phyloP scores from a whole-genome alignment of 2,888 invertebrate genomes.

The Sceliomorpha sp. region DNA sequence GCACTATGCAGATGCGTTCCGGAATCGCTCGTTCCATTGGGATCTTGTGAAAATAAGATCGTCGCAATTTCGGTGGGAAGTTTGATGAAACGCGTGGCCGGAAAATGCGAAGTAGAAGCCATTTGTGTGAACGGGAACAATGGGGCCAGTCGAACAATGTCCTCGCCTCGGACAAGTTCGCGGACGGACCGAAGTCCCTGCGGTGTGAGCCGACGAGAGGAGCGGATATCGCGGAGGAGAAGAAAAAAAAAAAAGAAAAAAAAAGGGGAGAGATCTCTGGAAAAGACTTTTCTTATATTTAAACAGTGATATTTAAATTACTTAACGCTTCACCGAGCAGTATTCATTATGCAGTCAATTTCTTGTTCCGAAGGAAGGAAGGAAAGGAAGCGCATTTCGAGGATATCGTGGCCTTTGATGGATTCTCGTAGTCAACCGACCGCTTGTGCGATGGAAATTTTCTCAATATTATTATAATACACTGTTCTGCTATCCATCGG shows the following conservation, averaged over 20 bases:
- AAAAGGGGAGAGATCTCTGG: conserved; percentile 31
- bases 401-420: conserved; percentile 46
- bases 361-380: conserved; percentile 42
- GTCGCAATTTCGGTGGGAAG: no score
- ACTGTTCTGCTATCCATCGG: conserved; percentile 23
- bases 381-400: conserved; percentile 31
- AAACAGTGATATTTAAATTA: conserved; percentile 57
- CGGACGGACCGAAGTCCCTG: not conserved
- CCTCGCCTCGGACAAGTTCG: conserved; percentile 26
- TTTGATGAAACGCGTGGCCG: no score
- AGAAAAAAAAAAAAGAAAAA: conserved; percentile 11
- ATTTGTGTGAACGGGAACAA: conserved; percentile 9
- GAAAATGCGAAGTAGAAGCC: no score
- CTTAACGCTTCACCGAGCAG: conserved; percentile 49
- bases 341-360: conserved; percentile 58
- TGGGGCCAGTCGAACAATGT: conserved; percentile 45
- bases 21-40: no score
- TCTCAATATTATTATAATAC: conserved; percentile 53
- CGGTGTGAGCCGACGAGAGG: conserved; percentile 5
- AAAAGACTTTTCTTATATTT: conserved; percentile 46
- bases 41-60: no score
- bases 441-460: conserved; percentile 56
- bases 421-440: conserved; percentile 30
- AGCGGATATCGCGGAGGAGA: conserved; percentile 13
- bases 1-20: no score